These are phyloP conservation scores for Metallyticus violacea DNA, from an alignment of 2,888 invertebrate genomes.

Conservation along the genomic window DNA sequence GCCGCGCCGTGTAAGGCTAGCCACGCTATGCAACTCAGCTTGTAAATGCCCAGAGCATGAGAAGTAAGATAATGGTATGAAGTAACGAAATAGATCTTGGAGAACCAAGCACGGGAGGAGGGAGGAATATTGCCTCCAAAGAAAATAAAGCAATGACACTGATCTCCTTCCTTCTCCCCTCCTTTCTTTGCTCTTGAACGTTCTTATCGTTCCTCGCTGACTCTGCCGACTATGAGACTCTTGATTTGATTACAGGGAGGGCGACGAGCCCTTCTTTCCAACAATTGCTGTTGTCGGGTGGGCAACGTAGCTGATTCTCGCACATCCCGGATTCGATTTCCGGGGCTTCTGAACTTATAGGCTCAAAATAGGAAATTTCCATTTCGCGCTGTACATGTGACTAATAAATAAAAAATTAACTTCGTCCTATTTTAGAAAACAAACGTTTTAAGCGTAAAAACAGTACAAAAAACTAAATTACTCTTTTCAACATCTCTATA, in stretches of 20 bases:
- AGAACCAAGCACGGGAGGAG: too few species aligned
- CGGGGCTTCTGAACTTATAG: background rate
- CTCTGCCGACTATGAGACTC: background rate
- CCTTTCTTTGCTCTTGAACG: too few species aligned
- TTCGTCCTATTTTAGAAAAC: too few species aligned
- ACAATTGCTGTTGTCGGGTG: background rate
- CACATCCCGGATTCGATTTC: background rate
- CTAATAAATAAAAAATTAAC: too few species aligned
- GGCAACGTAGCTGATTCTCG: background rate
- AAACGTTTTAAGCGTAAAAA: too few species aligned
- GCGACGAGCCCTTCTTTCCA: background rate
- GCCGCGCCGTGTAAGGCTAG: too few species aligned
- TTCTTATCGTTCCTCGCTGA: background rate
- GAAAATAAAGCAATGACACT: background rate
- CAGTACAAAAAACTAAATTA: too few species aligned
- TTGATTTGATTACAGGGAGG: background rate
- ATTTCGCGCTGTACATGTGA: too few species aligned
- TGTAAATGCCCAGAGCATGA: background rate
- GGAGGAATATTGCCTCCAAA: background rate
- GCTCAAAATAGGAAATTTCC: too few species aligned
- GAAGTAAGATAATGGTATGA: background rate
- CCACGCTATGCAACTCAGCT: too few species aligned
- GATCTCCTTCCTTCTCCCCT: background rate
- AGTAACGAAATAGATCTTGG: background rate
- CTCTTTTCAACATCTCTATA: too few species aligned